Conservation (phyloP, 2,797 vertebrate species). For the Rhinogobio ventralis region DNA sequence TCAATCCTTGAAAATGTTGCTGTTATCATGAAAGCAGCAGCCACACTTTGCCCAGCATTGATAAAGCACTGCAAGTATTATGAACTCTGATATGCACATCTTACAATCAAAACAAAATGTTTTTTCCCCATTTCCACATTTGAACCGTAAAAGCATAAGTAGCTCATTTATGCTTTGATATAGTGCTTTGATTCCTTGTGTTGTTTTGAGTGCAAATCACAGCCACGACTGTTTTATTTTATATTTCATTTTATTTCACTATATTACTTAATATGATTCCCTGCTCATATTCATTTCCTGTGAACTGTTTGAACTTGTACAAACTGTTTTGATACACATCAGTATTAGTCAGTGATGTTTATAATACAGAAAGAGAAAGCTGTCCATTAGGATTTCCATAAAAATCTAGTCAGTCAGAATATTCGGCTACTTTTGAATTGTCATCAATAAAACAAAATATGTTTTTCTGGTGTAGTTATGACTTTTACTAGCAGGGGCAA, state of each 20-base stretch:
- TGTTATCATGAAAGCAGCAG: slow-evolving; percentile 47
- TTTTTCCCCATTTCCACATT: slow-evolving; percentile 8
- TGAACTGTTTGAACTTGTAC: no score
- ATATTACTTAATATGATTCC: background rate
- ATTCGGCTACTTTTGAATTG: background rate
- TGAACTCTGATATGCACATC: slow-evolving; percentile 16
- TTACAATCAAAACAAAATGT: slow-evolving; percentile 29
- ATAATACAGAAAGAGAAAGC: background rate
- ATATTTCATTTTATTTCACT: background rate
- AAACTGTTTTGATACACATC: background rate
- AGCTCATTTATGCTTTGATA: slow-evolving; percentile 25
- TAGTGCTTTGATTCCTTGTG: background rate
- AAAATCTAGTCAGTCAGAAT: background rate
- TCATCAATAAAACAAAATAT: background rate
- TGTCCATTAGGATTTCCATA: background rate
- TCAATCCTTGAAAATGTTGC: slow-evolving; percentile 1
- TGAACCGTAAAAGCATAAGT: background rate
- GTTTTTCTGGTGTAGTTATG: background rate
- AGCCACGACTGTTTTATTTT: background rate
- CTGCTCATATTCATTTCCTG: background rate
- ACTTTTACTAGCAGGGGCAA: background rate
- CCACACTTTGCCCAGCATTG: slow-evolving; percentile 26
- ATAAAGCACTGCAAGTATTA: slow-evolving; percentile 16
- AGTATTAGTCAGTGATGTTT: background rate
- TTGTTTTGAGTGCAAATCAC: slow-evolving; percentile 13